Base-by-base conservation (phyloP, 1,140 invertebrate species). In the Calephelis virginiensis region DNA sequence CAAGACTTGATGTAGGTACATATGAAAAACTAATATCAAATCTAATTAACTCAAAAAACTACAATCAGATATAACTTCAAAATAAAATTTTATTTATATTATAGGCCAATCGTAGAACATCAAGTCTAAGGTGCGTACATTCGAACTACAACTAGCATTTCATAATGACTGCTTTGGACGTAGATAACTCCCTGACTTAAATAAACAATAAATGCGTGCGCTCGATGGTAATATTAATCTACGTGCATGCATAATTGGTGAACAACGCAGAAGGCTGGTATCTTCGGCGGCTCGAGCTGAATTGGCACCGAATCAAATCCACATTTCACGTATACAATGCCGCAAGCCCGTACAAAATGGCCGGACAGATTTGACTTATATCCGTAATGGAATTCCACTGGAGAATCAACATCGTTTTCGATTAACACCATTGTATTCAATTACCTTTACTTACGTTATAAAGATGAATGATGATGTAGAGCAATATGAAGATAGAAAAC, bases 241-340 rank as follows among this genome's bases (percentile, higher is more conserved):
- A n/a, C 4, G 12, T 10, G 53, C 9, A 11, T 56, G 6, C 9
- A 43, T 43, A 43, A 43, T 43, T 43, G 40, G 40, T 43, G 50
- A 53, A 53, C 28, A 56, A 37, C 50, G 53, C 28, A 59, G 5
- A 59, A 38, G 37, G 28, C 53, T 38, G 12, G 28, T 59, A 37
- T 59, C 53, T 59, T 59, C 37, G 37, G 11, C 11, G 12, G 28
- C 28, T 37, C 53, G 53, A 59, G 53, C 12, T 10, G 37, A 59
- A 37, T 59, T 59, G 53, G 53, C 53, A n/a, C 12, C 5, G 53
- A 59, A 38, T 37, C 53, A 59, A 59, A 59, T 8, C 53, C 53
- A 38, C 38, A 59, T 59, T 59, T 59, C 28, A 59, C 53, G 28
- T 38, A 38, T 37, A 59, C 53, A 59, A 59, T 59, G 53, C 53